These are phyloP conservation scores for Sceloporus tristichus DNA, from an alignment of 2,113 vertebrate species.

Conservation along the genomic window DNA sequence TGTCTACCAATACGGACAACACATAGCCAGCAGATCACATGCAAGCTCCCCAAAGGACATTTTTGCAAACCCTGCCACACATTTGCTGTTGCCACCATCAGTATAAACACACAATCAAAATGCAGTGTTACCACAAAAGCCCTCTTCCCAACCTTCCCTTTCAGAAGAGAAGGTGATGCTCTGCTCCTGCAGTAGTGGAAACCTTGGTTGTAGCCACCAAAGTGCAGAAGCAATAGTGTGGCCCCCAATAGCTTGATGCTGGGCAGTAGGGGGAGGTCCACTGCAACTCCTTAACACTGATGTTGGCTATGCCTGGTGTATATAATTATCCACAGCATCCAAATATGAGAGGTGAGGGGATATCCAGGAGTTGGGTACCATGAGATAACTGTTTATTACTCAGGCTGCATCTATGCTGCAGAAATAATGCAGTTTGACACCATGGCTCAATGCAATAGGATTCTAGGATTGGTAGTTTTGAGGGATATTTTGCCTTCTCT, in stretches of 20 bases:
- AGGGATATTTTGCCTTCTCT: too few relatives aligned
- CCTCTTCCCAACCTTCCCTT: background rate
- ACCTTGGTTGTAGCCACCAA: background rate
- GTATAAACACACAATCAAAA: background rate
- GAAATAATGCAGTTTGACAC: too few relatives aligned
- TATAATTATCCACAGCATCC: background rate
- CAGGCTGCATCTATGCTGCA: too few relatives aligned
- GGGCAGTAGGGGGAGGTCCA: background rate
- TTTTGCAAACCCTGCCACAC: background rate
- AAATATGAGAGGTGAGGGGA: background rate
- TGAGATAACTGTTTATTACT: background rate
- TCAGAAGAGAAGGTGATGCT: too few relatives aligned
- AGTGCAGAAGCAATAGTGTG: background rate
- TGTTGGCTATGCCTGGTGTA: background rate
- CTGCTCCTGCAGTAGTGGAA: background rate
- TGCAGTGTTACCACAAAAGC: background rate
- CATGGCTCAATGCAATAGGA: too few relatives aligned
- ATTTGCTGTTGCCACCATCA: background rate
- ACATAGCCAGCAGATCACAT: background rate
- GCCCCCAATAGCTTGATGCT: too few relatives aligned
- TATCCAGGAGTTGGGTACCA: background rate
- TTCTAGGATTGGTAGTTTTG: too few relatives aligned
- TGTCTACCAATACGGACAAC: background rate
- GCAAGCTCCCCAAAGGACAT: background rate
- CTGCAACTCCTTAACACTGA: background rate